Evolutionary conservation across 2,113 vertebrate genomes (phyloP).

Genomic region (Silurus meridionalis): DNA sequence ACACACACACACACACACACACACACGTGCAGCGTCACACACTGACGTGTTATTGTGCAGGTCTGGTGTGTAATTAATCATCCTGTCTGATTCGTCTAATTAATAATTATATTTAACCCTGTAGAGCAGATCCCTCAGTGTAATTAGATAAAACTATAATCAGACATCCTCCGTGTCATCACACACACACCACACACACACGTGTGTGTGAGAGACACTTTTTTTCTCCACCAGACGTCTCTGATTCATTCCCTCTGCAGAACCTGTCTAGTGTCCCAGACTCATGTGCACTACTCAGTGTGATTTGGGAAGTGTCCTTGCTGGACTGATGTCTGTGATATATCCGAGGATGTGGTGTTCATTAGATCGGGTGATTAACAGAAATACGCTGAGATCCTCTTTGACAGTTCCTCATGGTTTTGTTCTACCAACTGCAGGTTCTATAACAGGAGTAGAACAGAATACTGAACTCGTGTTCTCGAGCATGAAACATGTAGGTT

Average conservation of each 20-base stretch:
- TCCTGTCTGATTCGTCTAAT: background rate
- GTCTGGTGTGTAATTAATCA: background rate
- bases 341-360: background rate
- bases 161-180: background rate
- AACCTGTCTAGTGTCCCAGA: background rate
- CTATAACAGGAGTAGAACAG: background rate
- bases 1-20: background rate
- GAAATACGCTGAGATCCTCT: background rate
- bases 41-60: background rate
- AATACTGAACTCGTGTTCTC: background rate
- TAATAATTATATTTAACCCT: constrained; percentile 3
- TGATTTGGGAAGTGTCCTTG: background rate
- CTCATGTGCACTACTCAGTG: background rate
- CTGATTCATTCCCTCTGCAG: background rate
- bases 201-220: background rate
- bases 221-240: background rate
- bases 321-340: background rate
- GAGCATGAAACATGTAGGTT: no score
- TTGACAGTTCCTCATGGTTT: background rate
- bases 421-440: background rate
- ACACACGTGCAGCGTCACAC: background rate
- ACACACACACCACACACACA: background rate
- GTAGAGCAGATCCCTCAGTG: background rate
- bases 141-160: constrained; percentile 7
- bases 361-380: background rate